Evolutionary conservation across 2,113 vertebrate genomes (phyloP).

Genomic region (Sardina pilchardus): DNA sequence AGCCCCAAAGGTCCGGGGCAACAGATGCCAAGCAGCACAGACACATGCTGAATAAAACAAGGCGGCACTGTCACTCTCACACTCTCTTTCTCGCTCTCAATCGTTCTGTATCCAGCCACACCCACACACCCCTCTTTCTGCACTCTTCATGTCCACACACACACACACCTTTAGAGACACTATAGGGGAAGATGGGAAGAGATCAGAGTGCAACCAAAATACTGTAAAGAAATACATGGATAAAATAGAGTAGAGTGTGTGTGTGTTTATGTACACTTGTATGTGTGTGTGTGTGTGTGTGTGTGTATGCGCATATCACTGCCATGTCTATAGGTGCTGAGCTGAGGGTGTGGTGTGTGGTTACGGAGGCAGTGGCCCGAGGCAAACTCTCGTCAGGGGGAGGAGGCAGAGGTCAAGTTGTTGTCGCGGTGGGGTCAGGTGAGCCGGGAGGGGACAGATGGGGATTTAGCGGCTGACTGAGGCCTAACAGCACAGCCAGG

Average conservation of each 20-base stretch:
- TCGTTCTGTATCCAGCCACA: not conserved
- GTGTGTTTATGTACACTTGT: not conserved
- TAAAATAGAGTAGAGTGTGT: too few species aligned
- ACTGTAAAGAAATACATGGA: too few species aligned
- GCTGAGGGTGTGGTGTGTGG: not conserved
- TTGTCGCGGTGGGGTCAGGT: constrained; percentile 60
- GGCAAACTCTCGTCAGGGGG: not conserved
- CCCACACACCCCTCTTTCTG: not conserved
- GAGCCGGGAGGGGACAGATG: constrained; percentile 66
- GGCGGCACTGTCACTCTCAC: not conserved
- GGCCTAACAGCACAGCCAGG: not conserved
- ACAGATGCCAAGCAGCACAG: constrained; percentile 51
- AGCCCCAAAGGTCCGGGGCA: constrained; percentile 30
- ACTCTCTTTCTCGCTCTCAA: not conserved
- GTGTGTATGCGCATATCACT: not conserved
- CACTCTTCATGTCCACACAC: not conserved
- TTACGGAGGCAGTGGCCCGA: not conserved
- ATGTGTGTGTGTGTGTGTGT: constrained; percentile 20
- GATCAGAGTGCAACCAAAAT: not conserved
- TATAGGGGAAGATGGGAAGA: not conserved
- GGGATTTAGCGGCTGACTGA: constrained; percentile 57
- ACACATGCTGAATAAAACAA: constrained; percentile 45
- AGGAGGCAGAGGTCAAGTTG: constrained; percentile 59
- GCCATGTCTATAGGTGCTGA: not conserved
- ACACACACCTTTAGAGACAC: not conserved